Evolutionary conservation across 2,797 vertebrate species (phyloP).

Genomic region (Phrynocephalus forsythii): DNA sequence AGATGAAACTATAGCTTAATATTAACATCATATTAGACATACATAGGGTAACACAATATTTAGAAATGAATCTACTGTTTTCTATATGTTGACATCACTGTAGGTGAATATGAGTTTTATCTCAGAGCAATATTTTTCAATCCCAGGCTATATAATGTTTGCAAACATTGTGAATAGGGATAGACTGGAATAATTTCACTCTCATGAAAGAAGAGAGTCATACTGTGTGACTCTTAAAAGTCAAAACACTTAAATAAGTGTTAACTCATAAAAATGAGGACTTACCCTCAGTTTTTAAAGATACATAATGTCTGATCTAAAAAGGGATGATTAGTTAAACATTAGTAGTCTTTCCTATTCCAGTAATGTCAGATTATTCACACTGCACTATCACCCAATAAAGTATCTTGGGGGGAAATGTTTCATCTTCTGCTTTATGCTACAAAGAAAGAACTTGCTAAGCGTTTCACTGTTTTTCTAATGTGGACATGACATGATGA

Average conservation of each 20-base stretch:
- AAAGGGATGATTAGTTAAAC: slow-evolving; percentile 68
- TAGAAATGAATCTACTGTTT: slow-evolving; percentile 31
- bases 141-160: accelerated
- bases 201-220: neutral
- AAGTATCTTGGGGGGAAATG: neutral
- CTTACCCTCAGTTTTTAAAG: neutral
- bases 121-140: neutral
- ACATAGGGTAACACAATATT: neutral
- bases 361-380: slow-evolving; percentile 50
- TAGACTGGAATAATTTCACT: slow-evolving; percentile 8
- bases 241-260: no score
- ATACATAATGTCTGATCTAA: slow-evolving; percentile 12
- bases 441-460: neutral
- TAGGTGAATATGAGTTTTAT: slow-evolving; percentile 30
- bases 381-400: neutral
- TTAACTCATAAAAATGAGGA: neutral
- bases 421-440: neutral
- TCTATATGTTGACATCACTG: slow-evolving; percentile 1
- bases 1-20: neutral
- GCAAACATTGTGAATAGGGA: neutral
- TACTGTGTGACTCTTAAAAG: neutral
- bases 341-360: slow-evolving; percentile 47
- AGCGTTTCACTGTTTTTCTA: neutral
- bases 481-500: no score
- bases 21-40: neutral